phyloP scores from a whole-genome alignment of 1,140 invertebrate species.

The Penaeus japonicus region DNA sequence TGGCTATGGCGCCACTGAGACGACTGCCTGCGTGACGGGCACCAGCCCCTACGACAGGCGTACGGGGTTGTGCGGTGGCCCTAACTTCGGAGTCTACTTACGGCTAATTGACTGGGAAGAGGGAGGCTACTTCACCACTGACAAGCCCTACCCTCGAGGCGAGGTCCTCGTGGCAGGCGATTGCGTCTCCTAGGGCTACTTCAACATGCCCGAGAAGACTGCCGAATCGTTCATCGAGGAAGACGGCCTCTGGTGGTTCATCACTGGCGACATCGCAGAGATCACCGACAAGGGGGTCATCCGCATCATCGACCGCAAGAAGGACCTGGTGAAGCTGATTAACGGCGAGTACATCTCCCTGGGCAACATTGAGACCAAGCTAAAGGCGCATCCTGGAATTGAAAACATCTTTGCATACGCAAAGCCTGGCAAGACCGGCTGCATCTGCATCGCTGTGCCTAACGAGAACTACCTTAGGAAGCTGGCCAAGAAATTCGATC shows the following conservation, averaged over 20 bases:
- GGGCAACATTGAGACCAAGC: conserved; percentile 68
- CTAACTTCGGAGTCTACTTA: conserved; percentile 60
- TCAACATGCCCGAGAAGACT: conserved; percentile 68
- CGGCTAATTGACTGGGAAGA: conserved; percentile 70
- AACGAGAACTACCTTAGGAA: conserved; percentile 59
- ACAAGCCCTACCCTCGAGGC: conserved; percentile 85
- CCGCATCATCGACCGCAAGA: conserved; percentile 72
- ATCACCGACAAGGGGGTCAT: conserved; percentile 70
- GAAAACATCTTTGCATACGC: conserved; percentile 69
- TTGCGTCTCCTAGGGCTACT: conserved; percentile 66
- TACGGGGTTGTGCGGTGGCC: conserved; percentile 57
- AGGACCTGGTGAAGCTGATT: conserved; percentile 71
- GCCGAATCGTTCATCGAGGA: conserved; percentile 67
- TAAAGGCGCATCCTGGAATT: conserved; percentile 67
- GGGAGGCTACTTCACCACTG: conserved; percentile 68
- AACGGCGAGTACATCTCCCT: conserved; percentile 70
- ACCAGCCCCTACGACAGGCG: conserved; percentile 75
- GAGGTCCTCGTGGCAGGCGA: conserved; percentile 84
- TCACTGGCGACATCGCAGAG: conserved; percentile 72
- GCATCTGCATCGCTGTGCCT: conserved; percentile 68
- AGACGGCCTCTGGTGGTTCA: conserved; percentile 67
- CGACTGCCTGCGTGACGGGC: conserved; percentile 89
- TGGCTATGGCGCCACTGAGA: conserved; percentile 98
- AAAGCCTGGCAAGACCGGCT: conserved; percentile 63
- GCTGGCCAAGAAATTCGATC: conserved; percentile 59